phyloP scores from a whole-genome alignment of 2,888 invertebrate species.

The Sminthurides aquaticus region DNA sequence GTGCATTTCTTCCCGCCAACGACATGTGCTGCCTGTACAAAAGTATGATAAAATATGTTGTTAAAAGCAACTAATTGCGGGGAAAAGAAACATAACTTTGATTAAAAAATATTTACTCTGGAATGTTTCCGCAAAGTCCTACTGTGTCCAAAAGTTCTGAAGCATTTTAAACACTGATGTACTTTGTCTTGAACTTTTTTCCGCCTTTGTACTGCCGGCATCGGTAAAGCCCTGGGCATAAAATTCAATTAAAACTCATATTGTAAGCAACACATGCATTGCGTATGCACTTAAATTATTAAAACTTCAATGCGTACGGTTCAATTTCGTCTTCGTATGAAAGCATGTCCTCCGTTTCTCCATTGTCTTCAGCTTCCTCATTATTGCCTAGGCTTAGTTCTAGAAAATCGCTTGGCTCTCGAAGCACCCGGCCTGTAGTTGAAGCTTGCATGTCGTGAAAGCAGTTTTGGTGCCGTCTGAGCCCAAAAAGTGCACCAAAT shows the following conservation, averaged over 20 bases:
- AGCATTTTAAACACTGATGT: not conserved
- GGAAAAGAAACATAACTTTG: no score
- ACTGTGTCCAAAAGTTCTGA: not conserved
- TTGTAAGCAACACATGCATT: no score
- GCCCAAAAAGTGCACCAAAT: constrained; percentile 10
- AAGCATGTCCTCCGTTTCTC: no score
- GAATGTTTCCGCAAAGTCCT: not conserved
- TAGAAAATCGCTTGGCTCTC: not conserved
- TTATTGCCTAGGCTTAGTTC: not conserved
- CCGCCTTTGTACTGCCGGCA: no score
- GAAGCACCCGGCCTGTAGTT: no score
- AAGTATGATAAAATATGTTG: no score
- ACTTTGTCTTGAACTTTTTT: not conserved
- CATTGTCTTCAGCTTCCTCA: not conserved
- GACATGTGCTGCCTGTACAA: constrained; percentile 18
- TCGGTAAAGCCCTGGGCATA: no score
- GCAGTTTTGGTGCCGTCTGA: constrained; percentile 10
- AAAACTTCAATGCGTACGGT: no score
- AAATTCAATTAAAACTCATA: no score
- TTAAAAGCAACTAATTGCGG: no score
- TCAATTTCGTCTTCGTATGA: no score
- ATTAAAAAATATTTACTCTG: not conserved
- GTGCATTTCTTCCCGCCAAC: constrained; percentile 16
- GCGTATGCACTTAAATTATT: no score
- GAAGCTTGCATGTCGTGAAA: constrained; percentile 12